Percentiles rank a stretch among this genome's conserved stretches.
Conservation (phyloP, 2,888 invertebrate genomes). For the Yponomeuta sedellus region DNA sequence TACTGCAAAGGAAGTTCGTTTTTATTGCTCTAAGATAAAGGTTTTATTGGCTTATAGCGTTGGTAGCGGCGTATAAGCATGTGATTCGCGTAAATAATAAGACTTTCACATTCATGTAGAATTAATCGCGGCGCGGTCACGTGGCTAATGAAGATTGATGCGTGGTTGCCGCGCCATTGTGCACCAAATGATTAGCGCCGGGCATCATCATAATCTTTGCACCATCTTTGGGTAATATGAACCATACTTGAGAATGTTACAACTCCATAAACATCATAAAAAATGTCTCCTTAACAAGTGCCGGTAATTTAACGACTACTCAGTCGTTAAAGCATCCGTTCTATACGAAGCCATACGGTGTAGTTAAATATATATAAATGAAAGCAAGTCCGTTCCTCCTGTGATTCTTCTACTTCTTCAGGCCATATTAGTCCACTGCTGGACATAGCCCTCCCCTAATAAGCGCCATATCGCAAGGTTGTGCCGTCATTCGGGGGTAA, state of each 20-base stretch:
- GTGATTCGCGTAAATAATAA: constrained; percentile 50
- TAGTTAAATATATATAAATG: neutral
- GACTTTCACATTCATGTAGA: constrained; percentile 67
- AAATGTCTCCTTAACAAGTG: no score
- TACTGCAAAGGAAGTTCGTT: neutral
- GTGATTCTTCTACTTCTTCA: no score
- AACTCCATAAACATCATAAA: neutral
- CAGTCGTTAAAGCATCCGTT: no score
- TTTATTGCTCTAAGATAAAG: neutral
- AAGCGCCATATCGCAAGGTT: no score
- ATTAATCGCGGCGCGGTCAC: constrained; percentile 53
- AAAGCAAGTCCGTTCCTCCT: neutral
- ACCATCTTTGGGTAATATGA: constrained; percentile 2
- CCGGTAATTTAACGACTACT: no score
- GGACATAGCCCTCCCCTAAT: no score
- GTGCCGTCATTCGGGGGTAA: no score
- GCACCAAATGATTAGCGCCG: constrained; percentile 16
- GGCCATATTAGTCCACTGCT: no score
- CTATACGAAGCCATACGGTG: no score
- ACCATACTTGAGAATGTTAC: neutral
- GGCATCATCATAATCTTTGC: constrained; percentile 4
- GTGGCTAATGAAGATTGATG: constrained; percentile 70
- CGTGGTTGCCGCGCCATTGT: constrained; percentile 37
- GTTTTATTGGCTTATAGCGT: neutral
- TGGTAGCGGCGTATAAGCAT: constrained; percentile 20